phyloP scores from a whole-genome alignment of 64 coral and sea anemone genomes.

The Pachyseris speciosa region DNA sequence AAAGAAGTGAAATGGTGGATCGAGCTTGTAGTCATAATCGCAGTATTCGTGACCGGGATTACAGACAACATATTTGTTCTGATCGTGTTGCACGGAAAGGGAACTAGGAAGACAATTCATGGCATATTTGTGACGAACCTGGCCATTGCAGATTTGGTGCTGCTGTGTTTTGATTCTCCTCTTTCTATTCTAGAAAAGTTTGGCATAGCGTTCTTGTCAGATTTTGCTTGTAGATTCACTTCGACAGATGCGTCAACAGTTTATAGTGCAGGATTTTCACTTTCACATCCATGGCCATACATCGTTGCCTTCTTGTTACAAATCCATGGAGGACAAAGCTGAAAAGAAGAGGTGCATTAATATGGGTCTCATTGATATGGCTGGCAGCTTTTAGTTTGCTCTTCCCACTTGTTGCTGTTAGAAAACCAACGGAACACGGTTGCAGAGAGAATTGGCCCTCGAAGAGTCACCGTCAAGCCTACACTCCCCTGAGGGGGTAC shows the following conservation, averaged over 20 bases:
- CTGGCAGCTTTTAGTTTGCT: conserved; percentile 36
- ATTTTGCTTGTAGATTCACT: too few relatives aligned
- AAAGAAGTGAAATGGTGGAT: too few relatives aligned
- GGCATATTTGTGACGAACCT: too few relatives aligned
- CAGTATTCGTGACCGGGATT: too few relatives aligned
- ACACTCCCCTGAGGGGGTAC: conserved; percentile 29
- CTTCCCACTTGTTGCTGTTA: conserved; percentile 21
- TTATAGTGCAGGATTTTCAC: conserved; percentile 42
- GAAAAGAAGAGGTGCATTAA: background rate
- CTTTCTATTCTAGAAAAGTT: too few relatives aligned
- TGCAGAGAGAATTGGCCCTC: conserved; percentile 53
- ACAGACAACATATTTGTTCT: too few relatives aligned
- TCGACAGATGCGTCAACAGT: conserved; percentile 17
- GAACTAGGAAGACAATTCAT: too few relatives aligned
- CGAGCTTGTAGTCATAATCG: too few relatives aligned
- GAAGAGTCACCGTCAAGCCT: background rate
- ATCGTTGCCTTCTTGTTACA: conserved; percentile 62
- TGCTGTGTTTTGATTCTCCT: too few relatives aligned
- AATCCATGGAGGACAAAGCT: conserved; percentile 63
- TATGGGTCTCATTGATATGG: conserved; percentile 39
- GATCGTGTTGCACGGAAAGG: too few relatives aligned
- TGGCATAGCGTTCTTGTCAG: too few relatives aligned
- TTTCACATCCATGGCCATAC: conserved; percentile 67
- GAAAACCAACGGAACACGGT: background rate
- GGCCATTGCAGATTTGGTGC: too few relatives aligned